Conservation (phyloP, 2,113 vertebrate species). For the Phrynosoma platyrhinos region DNA sequence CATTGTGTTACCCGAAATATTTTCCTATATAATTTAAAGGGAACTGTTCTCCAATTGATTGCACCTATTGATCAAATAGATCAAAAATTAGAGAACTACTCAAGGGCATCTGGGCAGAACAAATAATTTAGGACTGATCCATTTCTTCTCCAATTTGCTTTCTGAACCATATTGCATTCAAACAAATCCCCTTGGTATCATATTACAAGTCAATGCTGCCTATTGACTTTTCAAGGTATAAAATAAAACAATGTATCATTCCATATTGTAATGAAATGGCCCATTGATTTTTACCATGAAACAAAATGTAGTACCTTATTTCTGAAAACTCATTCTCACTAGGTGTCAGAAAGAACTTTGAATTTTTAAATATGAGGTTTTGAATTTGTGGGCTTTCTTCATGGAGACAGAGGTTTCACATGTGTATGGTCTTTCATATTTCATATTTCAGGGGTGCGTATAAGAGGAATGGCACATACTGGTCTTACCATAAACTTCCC, state of each 20-base stretch:
- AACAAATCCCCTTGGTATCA: slow-evolving; percentile 12
- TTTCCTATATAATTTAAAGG: neutral
- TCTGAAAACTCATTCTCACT: slow-evolving; percentile 28
- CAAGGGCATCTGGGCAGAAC: neutral
- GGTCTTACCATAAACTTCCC: neutral
- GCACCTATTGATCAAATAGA: slow-evolving; percentile 28
- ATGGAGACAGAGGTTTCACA: neutral
- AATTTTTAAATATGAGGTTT: neutral
- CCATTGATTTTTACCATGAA: slow-evolving; percentile 4
- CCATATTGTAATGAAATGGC: slow-evolving; percentile 4
- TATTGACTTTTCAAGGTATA: neutral
- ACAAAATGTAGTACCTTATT: slow-evolving; percentile 18
- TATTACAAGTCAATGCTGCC: slow-evolving; percentile 21
- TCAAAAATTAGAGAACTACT: slow-evolving; percentile 11
- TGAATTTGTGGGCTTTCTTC: neutral
- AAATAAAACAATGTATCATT: slow-evolving; percentile 16
- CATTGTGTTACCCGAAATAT: neutral
- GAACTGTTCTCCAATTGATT: slow-evolving; percentile 15
- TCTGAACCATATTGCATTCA: neutral
- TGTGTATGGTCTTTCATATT: no score
- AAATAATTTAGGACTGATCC: neutral
- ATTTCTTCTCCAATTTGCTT: slow-evolving; percentile 29
- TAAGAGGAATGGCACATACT: neutral
- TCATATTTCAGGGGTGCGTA: neutral
- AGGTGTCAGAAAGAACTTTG: accelerated